Evolutionary conservation across 2,113 vertebrate species (phyloP), one percentile per base, ranked within the genome.

Genomic region (Vulpes vulpes): DNA sequence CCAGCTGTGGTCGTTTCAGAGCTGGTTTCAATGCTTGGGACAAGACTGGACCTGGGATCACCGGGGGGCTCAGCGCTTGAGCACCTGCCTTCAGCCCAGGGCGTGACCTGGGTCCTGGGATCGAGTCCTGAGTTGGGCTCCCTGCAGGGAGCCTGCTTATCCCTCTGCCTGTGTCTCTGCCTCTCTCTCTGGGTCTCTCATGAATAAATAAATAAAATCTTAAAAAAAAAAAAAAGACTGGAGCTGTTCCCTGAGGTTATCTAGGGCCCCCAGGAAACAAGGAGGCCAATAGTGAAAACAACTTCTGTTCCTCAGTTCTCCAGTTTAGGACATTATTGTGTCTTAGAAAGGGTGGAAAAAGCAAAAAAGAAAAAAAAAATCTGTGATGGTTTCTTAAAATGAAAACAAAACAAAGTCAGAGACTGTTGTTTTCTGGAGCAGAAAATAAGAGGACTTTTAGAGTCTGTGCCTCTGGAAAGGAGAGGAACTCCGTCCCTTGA

Each of bases 201-300:
- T 43, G 43, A 43, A 43, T 43, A 6, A 43, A 43, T 43, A 43
- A 43, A 6, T 43, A 43, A 43, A 43, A 43, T 6, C 43, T 43
- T 43, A 43, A 43, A 43, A 43, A 43, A 43, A 43, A 43, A 43
- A 43, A 6, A 43, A 43, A 43, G 43, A 43, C 43, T 43, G 43
- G 43, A 43, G 43, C 64, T 0, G 2, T 0, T 15, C 25, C 85
- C 17, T 2, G 4, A 53, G 67, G 62, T 79, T 2, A 3, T 3
- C 20, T 2, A 7, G 23, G 15, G 3, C 14, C 6, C 64, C 30
- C 3, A 19, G 49, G 3, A 27, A 85, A 38, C 35, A 25, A 53
- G 25, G 35, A 23, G 0, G 4, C 57, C 22, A 23, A 6, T 30
- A 6, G 5, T 64, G 25, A 60, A 76, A 83, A 19, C 30, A 64